Evolutionary conservation across 2,113 vertebrate species (phyloP), one percentile per base, ranked within the genome.

Genomic region (Misgurnus mizolepis): DNA sequence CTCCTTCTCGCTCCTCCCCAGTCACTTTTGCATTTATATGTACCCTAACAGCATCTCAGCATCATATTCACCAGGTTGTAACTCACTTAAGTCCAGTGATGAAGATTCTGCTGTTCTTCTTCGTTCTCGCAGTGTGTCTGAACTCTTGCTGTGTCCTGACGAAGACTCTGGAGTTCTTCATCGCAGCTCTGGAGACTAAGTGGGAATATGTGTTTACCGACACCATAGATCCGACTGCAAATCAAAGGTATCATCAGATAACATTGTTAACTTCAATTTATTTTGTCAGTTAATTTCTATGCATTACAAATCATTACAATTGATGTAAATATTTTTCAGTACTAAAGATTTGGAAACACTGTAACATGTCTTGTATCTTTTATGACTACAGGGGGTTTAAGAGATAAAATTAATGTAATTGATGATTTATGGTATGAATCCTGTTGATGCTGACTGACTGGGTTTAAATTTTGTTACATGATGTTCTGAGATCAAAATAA

Each of bases 181-280:
- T 86, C 34, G 85, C 67, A 4, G 77, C 73, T 7, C 67, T 84
- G 62, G 82, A 82, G 64, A 84, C 66, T 2, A 78, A 34, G 39
- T 86, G 85, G 85, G 82, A 84, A 58, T 86, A 86, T 67, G 61
- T 74, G 62, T 76, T 82, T 39, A 40, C 76, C 8, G 76, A 66
- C 18, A 50, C 6, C 39, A 27, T 8, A 18, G 84, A 85, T 60
- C 45, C 69, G 34, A 43, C 27, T 9, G 75, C 70, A 10, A 81
- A 73, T 69, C 73, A 76, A 27, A 81, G 84, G 84, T 85, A 80
- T 11, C 1, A 6, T 55, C 7, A 69, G 55, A n/a, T 61, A 64
- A 41, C 43, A 18, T 6, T n/a, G 34, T 18, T 65, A 10, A 60
- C 12, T 18, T 41, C 27, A 34, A 69, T 69, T 39, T 27, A 34